Percentiles rank a stretch among this genome's conserved stretches.
phyloP scores from a whole-genome alignment of 1,140 invertebrate genomes.

The Leptinotarsa texana region DNA sequence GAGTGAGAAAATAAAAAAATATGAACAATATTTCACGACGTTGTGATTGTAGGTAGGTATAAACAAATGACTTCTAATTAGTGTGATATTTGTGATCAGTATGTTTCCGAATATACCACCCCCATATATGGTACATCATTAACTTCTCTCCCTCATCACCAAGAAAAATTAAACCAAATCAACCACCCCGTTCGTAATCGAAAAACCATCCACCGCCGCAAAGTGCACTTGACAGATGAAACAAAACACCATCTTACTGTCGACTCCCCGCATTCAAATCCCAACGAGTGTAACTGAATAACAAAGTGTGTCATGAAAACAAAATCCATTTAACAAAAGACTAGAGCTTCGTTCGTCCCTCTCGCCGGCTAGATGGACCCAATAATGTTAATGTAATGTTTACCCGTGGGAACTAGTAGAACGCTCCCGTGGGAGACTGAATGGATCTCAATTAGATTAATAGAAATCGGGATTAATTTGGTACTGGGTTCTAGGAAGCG shows the following conservation, averaged over 20 bases:
- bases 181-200: too few relatives aligned
- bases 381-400: conserved; percentile 7
- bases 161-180: too few relatives aligned
- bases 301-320: conserved; percentile 3
- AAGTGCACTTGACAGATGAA: conserved; percentile 5
- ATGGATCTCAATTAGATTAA: background rate
- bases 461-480: background rate
- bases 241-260: conserved; percentile 5
- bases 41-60: too few relatives aligned
- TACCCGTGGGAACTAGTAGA: background rate
- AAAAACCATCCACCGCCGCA: background rate
- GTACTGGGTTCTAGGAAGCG: background rate
- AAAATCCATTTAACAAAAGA: conserved; percentile 4
- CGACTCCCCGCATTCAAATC: background rate
- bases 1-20: too few relatives aligned
- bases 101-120: too few relatives aligned
- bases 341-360: background rate
- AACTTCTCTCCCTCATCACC: too few relatives aligned
- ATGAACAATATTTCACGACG: too few relatives aligned
- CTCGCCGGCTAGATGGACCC: background rate
- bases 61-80: too few relatives aligned
- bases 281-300: background rate
- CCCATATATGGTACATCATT: too few relatives aligned
- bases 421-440: conserved; percentile 1
- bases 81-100: too few relatives aligned